Base-by-base conservation (phyloP, 2,888 invertebrate species). In the Chloromyia formosa region DNA sequence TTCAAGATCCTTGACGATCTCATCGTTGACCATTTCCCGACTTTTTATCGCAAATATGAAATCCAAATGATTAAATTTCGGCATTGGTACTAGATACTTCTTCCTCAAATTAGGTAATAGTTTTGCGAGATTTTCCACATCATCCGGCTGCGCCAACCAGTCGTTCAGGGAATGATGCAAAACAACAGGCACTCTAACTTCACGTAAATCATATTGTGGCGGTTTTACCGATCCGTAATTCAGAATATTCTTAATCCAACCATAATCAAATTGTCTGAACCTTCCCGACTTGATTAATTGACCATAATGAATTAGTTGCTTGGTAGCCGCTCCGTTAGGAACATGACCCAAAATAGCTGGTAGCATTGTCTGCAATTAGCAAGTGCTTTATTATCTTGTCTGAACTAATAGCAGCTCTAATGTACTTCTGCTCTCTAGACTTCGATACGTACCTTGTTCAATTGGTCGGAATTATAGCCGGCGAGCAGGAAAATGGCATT, bases 221-320 rank as follows among this genome's bases (percentile, higher is more conserved):
- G 87, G 86, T 9, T 73, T 66, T 1, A 71, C 75, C 0, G 75
- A 73, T 0, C 85, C 86, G 68, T 87, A 87, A 53, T 78, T 80
- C 5, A 81, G 16, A 77, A 87, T 86, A 68, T 80, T 82, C 4
- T 56, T 64, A 5, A 69, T 27, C 1, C 75, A 42, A 0, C 86
- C 86, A 74, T 85, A 84, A 73, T 86, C 86, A 23, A 61, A 78
- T 64, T 74, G 73, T 10, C 73, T 69, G 20, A 78, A 78, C 42
- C 82, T 81, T 0, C 82, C 82, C 1, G 84, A 83, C 20, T 83
- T 49, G 1, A 86, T 74, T 0, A 81, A 86, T 81, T 90, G 90
- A 0, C 86, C 87, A 80, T 86, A 90, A 80, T 90, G 90, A 1
- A 83, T 82, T 0, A 90, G 82, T 78, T 89, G 89, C 78, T 87